Evolutionary conservation across 2,888 invertebrate genomes (phyloP).

Genomic region (Limulus polyphemus): DNA sequence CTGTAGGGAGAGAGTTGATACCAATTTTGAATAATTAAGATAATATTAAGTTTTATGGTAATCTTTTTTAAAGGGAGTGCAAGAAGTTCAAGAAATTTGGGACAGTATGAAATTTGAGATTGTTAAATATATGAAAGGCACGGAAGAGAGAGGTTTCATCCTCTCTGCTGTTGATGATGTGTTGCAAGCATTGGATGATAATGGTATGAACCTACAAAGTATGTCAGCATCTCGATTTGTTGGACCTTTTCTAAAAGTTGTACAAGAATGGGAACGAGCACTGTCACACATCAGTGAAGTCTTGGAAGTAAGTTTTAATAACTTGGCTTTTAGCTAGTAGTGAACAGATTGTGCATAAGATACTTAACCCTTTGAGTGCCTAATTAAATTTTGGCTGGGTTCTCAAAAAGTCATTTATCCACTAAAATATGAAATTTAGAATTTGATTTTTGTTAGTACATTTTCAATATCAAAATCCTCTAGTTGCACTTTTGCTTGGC

Average conservation of each 20-base stretch:
- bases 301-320: slow-evolving; percentile 48
- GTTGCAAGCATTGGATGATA: slow-evolving; percentile 67
- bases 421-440: too few species aligned
- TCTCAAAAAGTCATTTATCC: too few species aligned
- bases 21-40: too few species aligned
- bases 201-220: slow-evolving; percentile 76
- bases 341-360: too few species aligned
- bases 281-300: slow-evolving; percentile 70
- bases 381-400: too few species aligned
- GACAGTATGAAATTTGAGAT: slow-evolving; percentile 39
- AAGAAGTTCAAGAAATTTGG: slow-evolving; percentile 57
- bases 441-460: too few species aligned
- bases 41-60: too few species aligned
- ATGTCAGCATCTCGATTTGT: slow-evolving; percentile 61
- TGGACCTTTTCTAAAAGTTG: slow-evolving; percentile 67
- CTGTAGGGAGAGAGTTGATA: too few species aligned
- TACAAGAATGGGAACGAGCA: slow-evolving; percentile 73
- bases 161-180: slow-evolving; percentile 74
- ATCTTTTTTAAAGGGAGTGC: slow-evolving; percentile 47
- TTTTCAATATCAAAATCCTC: too few species aligned
- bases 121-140: slow-evolving; percentile 42
- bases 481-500: too few species aligned
- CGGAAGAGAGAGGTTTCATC: slow-evolving; percentile 64
- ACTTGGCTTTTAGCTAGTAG: too few species aligned
- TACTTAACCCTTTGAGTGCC: too few species aligned